A percentile compares a stretch with the other conserved stretches of the same genome.
Evolutionary conservation across 2,888 invertebrate genomes (phyloP).

Genomic region (Vanessa cardui): DNA sequence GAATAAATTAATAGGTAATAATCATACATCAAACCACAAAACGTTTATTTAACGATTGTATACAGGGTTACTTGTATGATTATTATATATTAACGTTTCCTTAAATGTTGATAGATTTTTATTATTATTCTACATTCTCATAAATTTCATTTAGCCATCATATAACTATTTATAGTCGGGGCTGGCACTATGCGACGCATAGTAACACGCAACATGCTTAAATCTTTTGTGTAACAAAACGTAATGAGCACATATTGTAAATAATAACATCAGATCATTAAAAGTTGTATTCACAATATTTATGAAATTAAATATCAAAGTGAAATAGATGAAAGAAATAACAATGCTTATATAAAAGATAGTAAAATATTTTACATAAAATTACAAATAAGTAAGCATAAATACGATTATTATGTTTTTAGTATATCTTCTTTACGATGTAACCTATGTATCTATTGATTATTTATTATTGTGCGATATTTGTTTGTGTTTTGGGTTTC

Average conservation of each 20-base stretch:
- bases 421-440: slow-evolving; percentile 13
- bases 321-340: slow-evolving; percentile 8
- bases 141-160: slow-evolving; percentile 10
- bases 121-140: not conserved
- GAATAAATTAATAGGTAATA: slow-evolving; percentile 2
- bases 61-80: not conserved
- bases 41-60: not conserved
- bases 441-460: not conserved
- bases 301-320: not conserved
- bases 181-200: slow-evolving; percentile 7
- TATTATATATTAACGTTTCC: slow-evolving; percentile 1
- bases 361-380: slow-evolving; percentile 1
- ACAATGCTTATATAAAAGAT: slow-evolving; percentile 6
- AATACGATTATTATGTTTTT: not conserved
- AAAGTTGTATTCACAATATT: slow-evolving; percentile 11
- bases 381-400: not conserved
- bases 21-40: not conserved
- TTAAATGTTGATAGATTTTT: not conserved
- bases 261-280: slow-evolving; percentile 11
- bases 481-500: not conserved
- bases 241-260: slow-evolving; percentile 41
- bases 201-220: slow-evolving; percentile 69
- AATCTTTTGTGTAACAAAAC: slow-evolving; percentile 62
- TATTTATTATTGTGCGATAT: slow-evolving; percentile 7
- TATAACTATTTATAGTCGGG: slow-evolving; percentile 24